A percentile compares a stretch with the other conserved stretches of the same genome.
Evolutionary conservation across 2,797 vertebrate genomes (phyloP).

Genomic region (Sebastes vulpes): DNA sequence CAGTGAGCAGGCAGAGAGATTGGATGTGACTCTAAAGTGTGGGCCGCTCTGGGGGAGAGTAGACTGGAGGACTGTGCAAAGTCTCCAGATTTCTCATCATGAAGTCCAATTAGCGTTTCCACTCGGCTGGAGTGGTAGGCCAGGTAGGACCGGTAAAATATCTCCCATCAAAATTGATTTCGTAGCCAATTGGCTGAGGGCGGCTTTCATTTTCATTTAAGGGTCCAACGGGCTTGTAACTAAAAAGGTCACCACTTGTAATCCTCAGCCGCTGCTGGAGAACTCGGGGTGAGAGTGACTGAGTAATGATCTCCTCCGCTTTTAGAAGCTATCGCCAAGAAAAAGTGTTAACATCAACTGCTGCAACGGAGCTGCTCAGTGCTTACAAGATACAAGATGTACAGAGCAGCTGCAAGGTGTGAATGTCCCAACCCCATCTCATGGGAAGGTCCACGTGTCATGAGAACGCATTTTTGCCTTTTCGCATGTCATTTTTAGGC

Average conservation of each 20-base stretch:
- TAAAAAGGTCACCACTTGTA: conserved; percentile 52
- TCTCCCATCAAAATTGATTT: conserved; percentile 28
- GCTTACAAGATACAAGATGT: neutral
- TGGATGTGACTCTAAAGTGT: conserved; percentile 38
- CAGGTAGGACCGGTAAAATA: conserved; percentile 20
- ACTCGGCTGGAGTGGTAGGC: conserved; percentile 9
- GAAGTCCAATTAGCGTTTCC: conserved; percentile 47
- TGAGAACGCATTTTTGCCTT: no score
- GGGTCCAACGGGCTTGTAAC: conserved; percentile 44
- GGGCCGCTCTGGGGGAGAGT: neutral
- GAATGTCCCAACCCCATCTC: neutral
- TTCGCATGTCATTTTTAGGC: no score
- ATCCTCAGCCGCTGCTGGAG: conserved; percentile 18
- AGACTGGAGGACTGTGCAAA: neutral
- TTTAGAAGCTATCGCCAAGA: conserved; percentile 4
- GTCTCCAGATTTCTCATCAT: conserved; percentile 45
- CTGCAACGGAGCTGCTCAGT: neutral
- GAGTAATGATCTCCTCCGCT: conserved; percentile 23
- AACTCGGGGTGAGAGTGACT: neutral
- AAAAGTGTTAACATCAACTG: conserved; percentile 11
- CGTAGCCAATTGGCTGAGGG: conserved; percentile 36
- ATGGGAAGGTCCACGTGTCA: no score
- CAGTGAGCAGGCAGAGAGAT: conserved; percentile 5
- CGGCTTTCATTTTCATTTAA: conserved; percentile 54
- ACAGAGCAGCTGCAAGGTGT: neutral